Percentiles rank a stretch among this genome's conserved stretches.
Conservation (phyloP, 2,888 invertebrate genomes). For the Andrena chrysosceles region DNA sequence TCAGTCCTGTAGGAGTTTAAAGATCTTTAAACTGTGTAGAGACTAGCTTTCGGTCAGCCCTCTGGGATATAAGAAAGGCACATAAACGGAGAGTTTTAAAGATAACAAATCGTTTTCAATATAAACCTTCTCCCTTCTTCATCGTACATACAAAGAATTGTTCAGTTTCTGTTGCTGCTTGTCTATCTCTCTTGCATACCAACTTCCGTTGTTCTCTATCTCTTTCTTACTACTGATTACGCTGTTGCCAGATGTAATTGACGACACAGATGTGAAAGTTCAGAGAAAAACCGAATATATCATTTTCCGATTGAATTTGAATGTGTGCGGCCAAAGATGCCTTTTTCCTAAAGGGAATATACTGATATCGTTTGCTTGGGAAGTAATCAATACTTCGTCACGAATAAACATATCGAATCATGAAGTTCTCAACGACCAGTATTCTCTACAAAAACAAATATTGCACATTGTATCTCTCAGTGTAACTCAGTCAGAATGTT, state of each 20-base stretch:
- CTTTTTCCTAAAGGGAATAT: not conserved
- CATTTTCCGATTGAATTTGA: slow-evolving; percentile 30
- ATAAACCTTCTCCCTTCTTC: slow-evolving; percentile 20
- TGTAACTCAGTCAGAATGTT: not conserved
- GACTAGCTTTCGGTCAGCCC: not conserved
- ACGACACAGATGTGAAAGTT: slow-evolving; percentile 80
- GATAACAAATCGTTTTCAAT: not conserved
- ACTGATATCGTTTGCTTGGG: not conserved
- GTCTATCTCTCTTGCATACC: slow-evolving; percentile 62
- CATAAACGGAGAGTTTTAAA: not conserved
- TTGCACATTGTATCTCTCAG: not conserved
- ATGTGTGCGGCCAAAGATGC: not conserved
- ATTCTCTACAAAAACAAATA: not conserved
- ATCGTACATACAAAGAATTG: slow-evolving; percentile 71
- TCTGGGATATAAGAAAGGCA: too few relatives aligned
- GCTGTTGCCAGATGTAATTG: slow-evolving; percentile 65
- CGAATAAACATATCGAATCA: not conserved
- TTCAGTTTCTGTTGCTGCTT: slow-evolving; percentile 43
- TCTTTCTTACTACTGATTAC: slow-evolving; percentile 56
- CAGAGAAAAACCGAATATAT: slow-evolving; percentile 66
- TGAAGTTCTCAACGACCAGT: not conserved
- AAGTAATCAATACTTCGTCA: not conserved
- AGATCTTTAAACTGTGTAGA: not conserved
- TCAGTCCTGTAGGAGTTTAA: not conserved
- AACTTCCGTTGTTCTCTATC: slow-evolving; percentile 61